Base-by-base conservation (phyloP, 2,888 invertebrate genomes). In the Psococerastis gibbosa region DNA sequence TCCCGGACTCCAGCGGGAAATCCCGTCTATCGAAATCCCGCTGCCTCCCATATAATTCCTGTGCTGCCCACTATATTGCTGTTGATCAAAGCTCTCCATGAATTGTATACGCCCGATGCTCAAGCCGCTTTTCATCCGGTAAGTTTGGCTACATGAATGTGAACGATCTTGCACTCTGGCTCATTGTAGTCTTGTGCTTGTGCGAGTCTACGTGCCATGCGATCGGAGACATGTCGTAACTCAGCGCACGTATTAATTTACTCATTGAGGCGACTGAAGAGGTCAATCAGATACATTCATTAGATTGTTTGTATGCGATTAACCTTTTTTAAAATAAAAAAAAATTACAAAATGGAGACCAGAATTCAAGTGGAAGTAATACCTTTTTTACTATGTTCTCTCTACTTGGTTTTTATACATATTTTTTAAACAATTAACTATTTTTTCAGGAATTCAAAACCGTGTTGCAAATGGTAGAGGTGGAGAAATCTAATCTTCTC, bases 11-110 rank as follows among this genome's bases (percentile, higher is more conserved):
- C 11, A 18, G 34, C 75, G 42, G 84, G 83, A 13, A 77, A 80
- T 63, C 79, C 82, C 0, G 70, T 83, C 2, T 82, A 82, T 63
- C 73, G 87, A 48, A 91, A 88, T 67, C 91, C 91, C 16, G 83
- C 85, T 44, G 77, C 82, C 1, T 72, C 76, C 16, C 85, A 88
- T 60, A 73, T 89, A 50, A 71, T 83, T 49, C 82, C 83, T 1
- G 65, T 87, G 45, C 63, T 91, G 50, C 82, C 85, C 8, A 78
- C 80, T 50, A 71, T 89, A 32, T 69, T 91, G 34, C 70, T 76
- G 1, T 66, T 91, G n/a, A 68, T 79, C 46, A 73, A 81, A 50
- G 74, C 82, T 20, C 71, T 87, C 53, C 87, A 89, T 64, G 77
- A 75, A 54, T 63, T 91, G 50, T 87, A 83, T 62, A 73, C 73